phyloP scores from a whole-genome alignment of 2,888 invertebrate species.

The Taenaris catops region DNA sequence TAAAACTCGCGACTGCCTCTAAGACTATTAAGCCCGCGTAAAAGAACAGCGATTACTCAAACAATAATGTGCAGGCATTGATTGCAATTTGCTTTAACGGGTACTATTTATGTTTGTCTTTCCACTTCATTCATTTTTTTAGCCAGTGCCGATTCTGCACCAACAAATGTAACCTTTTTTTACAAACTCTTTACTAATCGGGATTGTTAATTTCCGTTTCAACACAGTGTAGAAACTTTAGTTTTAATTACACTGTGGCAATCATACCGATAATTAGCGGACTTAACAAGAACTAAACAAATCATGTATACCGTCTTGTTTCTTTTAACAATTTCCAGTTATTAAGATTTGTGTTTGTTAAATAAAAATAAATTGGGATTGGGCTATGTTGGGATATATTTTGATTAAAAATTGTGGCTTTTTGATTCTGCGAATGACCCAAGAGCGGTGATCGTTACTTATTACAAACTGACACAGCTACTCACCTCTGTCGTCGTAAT shows the following conservation, averaged over 20 bases:
- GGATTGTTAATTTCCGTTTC: slow-evolving; percentile 5
- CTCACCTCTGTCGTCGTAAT: too few species aligned
- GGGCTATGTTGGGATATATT: too few species aligned
- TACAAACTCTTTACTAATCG: slow-evolving; percentile 3
- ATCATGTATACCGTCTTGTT: too few species aligned
- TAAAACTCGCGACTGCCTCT: slow-evolving; percentile 6
- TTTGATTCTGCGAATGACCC: too few species aligned
- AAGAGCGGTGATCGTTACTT: too few species aligned
- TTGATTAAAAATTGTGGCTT: too few species aligned
- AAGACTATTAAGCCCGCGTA: slow-evolving; percentile 33
- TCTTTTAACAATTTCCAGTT: too few species aligned
- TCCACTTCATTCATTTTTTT: slow-evolving; percentile 3
- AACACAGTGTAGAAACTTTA: slow-evolving; percentile 5
- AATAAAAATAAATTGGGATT: too few species aligned
- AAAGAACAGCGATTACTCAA: slow-evolving; percentile 54
- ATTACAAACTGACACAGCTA: too few species aligned
- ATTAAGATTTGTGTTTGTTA: too few species aligned
- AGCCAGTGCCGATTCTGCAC: slow-evolving; percentile 1
- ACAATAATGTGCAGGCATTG: slow-evolving; percentile 41
- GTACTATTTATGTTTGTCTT: slow-evolving; percentile 7
- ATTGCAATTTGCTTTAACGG: slow-evolving; percentile 11
- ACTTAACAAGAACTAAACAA: too few species aligned
- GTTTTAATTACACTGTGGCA: slow-evolving; percentile 4
- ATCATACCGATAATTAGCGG: slow-evolving; percentile 1
- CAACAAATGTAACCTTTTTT: slow-evolving; percentile 4